Percentiles rank a stretch among this genome's conserved stretches.
These are phyloP conservation scores for Apis florea DNA, from an alignment of 1,140 invertebrate species.

Conservation along the genomic window DNA sequence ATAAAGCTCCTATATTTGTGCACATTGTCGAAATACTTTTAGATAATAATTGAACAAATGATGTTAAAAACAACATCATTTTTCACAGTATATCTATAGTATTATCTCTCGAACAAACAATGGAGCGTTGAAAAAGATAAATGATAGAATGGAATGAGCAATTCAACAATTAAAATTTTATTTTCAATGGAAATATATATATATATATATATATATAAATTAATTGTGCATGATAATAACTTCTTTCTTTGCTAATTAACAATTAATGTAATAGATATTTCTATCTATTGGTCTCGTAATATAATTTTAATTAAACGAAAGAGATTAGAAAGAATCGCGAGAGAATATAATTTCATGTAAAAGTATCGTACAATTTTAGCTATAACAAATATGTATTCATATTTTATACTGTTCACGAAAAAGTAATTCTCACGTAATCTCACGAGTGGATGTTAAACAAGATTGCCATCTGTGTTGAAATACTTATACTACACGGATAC, in stretches of 20 bases:
- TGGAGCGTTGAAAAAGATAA: background rate
- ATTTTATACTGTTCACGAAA: background rate
- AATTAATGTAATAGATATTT: background rate
- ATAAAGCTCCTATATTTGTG: background rate
- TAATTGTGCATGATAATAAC: background rate
- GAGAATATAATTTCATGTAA: constrained; percentile 40
- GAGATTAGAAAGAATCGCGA: background rate
- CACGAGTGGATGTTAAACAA: constrained; percentile 2
- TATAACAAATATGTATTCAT: constrained; percentile 40
- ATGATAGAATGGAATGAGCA: background rate
- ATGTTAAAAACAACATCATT: background rate
- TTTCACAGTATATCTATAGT: background rate
- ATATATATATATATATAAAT: background rate
- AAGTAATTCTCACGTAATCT: constrained; percentile 43
- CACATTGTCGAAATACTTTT: background rate
- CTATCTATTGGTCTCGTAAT: background rate
- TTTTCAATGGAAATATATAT: no score
- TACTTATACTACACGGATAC: background rate
- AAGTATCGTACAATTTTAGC: constrained; percentile 41
- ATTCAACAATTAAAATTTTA: no score
- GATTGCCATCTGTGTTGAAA: background rate
- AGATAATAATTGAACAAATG: background rate
- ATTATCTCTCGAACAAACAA: constrained; percentile 6
- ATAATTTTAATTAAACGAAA: constrained; percentile 43
- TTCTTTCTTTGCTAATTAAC: background rate